Evolutionary conservation across 1,140 invertebrate genomes (phyloP), one percentile per base, ranked within the genome.

Genomic region (Eumaeus atala): DNA sequence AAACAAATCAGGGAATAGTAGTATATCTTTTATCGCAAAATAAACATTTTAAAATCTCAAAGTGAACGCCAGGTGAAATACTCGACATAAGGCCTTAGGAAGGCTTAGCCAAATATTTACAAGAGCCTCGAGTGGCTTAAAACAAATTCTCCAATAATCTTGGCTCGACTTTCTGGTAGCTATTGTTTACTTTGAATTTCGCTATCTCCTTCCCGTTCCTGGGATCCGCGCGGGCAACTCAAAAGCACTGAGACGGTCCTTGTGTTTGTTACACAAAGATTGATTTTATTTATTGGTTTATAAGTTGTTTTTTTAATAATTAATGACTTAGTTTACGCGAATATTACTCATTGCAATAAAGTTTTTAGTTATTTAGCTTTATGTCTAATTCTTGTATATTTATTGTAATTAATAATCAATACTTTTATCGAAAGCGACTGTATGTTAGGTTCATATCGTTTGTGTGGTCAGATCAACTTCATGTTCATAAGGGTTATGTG

Each of bases 81-180:
- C 66, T 62, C 54, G 61, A 62, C 64, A 67, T 61, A 66, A 72
- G 58, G 66, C 66, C 67, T 66, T 63, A 72, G 65, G 70, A 81
- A 76, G 78, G 76, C 79, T 82, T 74, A 72, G 51, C 60, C 75
- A 84, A 87, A 87, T 84, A 87, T 87, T 87, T 81, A 82, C 77
- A 76, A 77, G 62, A 70, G 67, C 66, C 74, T 80, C 68, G 70
- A 86, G 79, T 84, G 75, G 72, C 79, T 86, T 82, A 84, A 84
- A 84, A 84, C 83, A 86, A 86, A 86, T 86, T 84, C 79, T 74
- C 66, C 72, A 71, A 78, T 82, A 82, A 81, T 80, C 77, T 77
- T 71, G 67, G 61, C 67, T 62, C 67, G 68, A 73, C 70, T 74
- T 79, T 77, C 66, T 76, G 59, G 53, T 61, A 58, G 64, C 66